These are phyloP conservation scores for Pitta sordida DNA, from an alignment of 2,113 vertebrate species.

Conservation along the genomic window DNA sequence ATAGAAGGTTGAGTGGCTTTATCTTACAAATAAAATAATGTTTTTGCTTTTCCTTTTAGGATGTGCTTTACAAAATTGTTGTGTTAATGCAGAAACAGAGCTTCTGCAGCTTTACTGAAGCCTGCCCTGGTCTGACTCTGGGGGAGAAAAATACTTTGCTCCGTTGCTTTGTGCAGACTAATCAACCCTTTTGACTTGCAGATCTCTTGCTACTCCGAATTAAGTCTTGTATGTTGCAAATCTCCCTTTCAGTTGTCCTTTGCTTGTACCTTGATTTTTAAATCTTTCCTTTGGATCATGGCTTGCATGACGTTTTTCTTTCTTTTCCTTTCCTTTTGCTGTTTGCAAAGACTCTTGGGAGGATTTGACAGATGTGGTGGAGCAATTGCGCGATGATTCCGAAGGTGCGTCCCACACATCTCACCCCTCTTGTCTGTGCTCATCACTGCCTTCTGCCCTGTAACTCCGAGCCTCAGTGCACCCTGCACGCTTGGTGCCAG, in stretches of 20 bases:
- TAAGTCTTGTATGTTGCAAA: conserved; percentile 24
- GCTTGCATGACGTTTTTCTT: conserved; percentile 84
- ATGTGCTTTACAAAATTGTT: not conserved
- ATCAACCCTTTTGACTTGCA: not conserved
- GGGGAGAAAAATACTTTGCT: not conserved
- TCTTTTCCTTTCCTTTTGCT: conserved; percentile 81
- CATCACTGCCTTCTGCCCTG: conserved; percentile 30
- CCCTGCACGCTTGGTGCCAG: not conserved
- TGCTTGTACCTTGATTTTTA: conserved; percentile 57
- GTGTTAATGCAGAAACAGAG: not conserved
- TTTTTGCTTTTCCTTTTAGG: not conserved
- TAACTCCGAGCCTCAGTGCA: not conserved
- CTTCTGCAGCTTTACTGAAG: not conserved
- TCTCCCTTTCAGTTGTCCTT: conserved; percentile 62
- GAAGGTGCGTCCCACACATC: conserved; percentile 86
- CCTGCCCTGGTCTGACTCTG: not conserved
- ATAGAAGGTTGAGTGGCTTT: not conserved
- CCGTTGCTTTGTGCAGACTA: conserved; percentile 6
- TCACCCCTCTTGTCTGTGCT: conserved; percentile 62
- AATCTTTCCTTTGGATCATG: conserved; percentile 70
- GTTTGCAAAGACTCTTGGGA: conserved; percentile 93
- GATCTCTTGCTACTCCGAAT: not conserved
- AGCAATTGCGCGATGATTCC: conserved; percentile 87
- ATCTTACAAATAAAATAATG: not conserved
- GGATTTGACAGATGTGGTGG: conserved; percentile 93